These are phyloP conservation scores for Sericinus montela DNA, from an alignment of 2,888 invertebrate species.

Conservation along the genomic window DNA sequence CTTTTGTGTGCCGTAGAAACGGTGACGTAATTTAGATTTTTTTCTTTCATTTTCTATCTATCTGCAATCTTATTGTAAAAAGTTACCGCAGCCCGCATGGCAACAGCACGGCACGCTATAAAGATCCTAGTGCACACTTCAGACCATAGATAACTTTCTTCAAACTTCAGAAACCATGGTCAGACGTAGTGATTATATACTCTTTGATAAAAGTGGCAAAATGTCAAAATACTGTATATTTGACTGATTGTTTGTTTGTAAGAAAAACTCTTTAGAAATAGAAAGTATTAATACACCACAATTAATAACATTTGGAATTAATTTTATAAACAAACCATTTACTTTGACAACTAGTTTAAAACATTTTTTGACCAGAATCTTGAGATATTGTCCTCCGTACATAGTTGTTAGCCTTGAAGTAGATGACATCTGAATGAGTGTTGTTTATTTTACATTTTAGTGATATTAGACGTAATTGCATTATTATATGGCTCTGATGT, in stretches of 20 bases:
- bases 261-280: slow-evolving; percentile 70
- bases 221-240: slow-evolving; percentile 72
- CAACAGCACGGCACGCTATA: too few species aligned
- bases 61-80: too few species aligned
- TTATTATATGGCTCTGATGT: slow-evolving; percentile 77
- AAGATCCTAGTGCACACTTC: too few species aligned
- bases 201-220: too few species aligned
- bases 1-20: too few species aligned
- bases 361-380: slow-evolving; percentile 35
- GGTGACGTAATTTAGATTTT: too few species aligned
- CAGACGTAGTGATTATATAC: too few species aligned
- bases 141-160: too few species aligned
- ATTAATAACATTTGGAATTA: slow-evolving; percentile 40
- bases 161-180: too few species aligned
- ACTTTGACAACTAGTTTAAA: slow-evolving; percentile 33
- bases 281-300: slow-evolving; percentile 55
- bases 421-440: slow-evolving; percentile 76
- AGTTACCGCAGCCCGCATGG: too few species aligned
- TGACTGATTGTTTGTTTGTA: slow-evolving; percentile 72
- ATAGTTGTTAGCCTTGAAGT: slow-evolving; percentile 79
- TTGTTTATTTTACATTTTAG: slow-evolving; percentile 78
- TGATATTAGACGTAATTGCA: slow-evolving; percentile 66
- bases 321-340: slow-evolving; percentile 34
- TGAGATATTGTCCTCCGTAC: slow-evolving; percentile 51
- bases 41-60: too few species aligned